These are phyloP conservation scores for Nebria brevicollis DNA, from an alignment of 2,888 invertebrate genomes.

Conservation along the genomic window DNA sequence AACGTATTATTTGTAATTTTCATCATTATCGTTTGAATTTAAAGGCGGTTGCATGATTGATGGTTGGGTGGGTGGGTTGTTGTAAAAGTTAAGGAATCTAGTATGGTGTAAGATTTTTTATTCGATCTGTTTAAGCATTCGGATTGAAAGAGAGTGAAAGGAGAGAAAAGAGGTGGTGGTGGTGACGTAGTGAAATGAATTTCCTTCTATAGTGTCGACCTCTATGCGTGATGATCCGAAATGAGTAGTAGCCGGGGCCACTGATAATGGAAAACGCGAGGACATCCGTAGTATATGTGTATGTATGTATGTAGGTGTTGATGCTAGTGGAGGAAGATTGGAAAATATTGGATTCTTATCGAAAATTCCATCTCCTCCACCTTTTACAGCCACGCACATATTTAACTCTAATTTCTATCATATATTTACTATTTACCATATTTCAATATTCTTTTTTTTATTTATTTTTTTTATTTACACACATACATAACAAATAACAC, in stretches of 20 bases:
- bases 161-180: background rate
- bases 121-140: slow-evolving; percentile 18
- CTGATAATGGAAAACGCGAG: slow-evolving; percentile 15
- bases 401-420: background rate
- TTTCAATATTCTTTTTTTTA: background rate
- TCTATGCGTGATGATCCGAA: slow-evolving; percentile 17
- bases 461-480: too few species aligned
- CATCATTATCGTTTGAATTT: background rate
- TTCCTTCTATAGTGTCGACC: slow-evolving; percentile 5
- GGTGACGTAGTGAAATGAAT: slow-evolving; percentile 11
- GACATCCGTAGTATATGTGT: background rate
- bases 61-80: background rate
- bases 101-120: slow-evolving; percentile 10
- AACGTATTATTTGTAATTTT: too few species aligned
- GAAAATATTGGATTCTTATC: slow-evolving; percentile 38
- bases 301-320: too few species aligned
- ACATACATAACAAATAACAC: too few species aligned
- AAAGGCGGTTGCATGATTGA: background rate
- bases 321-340: slow-evolving; percentile 24
- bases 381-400: background rate
- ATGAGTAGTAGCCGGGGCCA: slow-evolving; percentile 7
- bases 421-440: background rate
- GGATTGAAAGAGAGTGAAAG: slow-evolving; percentile 5
- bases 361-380: slow-evolving; percentile 11
- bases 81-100: background rate